These are phyloP conservation scores for Podocnemis expansa DNA, from an alignment of 2,113 vertebrate species.

Conservation along the genomic window DNA sequence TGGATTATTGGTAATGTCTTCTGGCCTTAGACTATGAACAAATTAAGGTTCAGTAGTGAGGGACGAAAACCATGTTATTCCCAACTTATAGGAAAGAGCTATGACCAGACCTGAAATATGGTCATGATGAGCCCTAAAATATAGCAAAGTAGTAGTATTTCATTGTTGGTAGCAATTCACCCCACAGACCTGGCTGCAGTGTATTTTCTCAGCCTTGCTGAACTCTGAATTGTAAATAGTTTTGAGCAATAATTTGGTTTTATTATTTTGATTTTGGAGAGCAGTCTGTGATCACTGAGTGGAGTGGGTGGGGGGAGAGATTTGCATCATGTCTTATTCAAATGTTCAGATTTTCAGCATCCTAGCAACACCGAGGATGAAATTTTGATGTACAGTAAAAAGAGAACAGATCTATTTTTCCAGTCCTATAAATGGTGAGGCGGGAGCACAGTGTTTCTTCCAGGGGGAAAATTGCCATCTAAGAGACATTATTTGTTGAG, in stretches of 20 bases:
- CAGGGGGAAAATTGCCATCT: background rate
- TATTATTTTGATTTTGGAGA: background rate
- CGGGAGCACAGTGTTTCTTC: background rate
- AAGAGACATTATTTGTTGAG: background rate
- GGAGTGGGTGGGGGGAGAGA: background rate
- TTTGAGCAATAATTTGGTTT: background rate
- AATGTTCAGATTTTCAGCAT: background rate
- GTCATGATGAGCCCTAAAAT: slow-evolving; percentile 12
- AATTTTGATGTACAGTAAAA: background rate
- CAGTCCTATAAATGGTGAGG: background rate
- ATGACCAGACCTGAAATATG: background rate
- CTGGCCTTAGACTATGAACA: background rate
- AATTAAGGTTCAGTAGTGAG: background rate
- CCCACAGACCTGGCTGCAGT: background rate
- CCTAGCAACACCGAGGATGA: background rate
- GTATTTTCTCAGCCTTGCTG: background rate
- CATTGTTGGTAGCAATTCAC: background rate
- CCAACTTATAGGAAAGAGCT: background rate
- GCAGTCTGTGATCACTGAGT: background rate
- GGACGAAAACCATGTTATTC: background rate
- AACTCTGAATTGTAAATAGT: background rate
- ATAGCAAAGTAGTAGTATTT: background rate
- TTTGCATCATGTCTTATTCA: background rate
- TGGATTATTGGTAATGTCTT: background rate
- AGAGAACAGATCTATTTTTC: background rate